A percentile compares a stretch with the other conserved stretches of the same genome.
phyloP scores from a whole-genome alignment of 64 coral and sea anemone genomes.

The Montipora capricornis region DNA sequence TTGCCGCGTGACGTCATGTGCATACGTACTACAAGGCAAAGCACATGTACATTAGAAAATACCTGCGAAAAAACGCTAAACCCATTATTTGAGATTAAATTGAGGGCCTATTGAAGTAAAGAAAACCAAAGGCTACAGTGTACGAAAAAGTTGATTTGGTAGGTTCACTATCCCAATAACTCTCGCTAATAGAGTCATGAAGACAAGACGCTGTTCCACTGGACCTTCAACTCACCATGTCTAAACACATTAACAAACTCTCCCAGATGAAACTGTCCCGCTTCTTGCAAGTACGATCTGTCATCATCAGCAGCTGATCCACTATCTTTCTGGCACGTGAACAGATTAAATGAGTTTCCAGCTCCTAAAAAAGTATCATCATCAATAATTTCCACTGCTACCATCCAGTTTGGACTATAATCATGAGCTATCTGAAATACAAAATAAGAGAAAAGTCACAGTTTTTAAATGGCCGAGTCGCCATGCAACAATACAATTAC shows the following conservation, averaged over 20 bases:
- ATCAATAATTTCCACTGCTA: constrained; percentile 90
- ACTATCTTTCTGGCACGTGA: constrained; percentile 96
- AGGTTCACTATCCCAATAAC: too few species aligned
- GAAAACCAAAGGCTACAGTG: too few species aligned
- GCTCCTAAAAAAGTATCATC: constrained; percentile 96
- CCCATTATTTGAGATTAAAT: too few species aligned
- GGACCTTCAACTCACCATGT: constrained; percentile 66
- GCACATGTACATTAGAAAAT: too few species aligned
- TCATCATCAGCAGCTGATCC: constrained; percentile 92
- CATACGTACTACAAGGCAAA: too few species aligned
- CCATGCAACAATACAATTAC: too few species aligned
- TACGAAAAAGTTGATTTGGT: too few species aligned
- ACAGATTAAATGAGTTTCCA: constrained; percentile 97
- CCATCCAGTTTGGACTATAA: constrained; percentile 99
- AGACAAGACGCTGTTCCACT: background rate
- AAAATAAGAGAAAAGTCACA: background rate
- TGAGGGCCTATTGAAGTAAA: too few species aligned
- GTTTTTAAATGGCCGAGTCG: too few species aligned
- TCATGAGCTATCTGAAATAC: constrained; percentile 87
- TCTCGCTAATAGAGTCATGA: too few species aligned
- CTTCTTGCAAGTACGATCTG: constrained; percentile 85
- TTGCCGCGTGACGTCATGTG: too few species aligned
- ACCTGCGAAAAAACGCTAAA: too few species aligned
- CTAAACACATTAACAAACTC: constrained; percentile 98
- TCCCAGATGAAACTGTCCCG: constrained; percentile 94